Conservation (phyloP, 1,140 invertebrate species). For the Eriocheir sinensis region DNA sequence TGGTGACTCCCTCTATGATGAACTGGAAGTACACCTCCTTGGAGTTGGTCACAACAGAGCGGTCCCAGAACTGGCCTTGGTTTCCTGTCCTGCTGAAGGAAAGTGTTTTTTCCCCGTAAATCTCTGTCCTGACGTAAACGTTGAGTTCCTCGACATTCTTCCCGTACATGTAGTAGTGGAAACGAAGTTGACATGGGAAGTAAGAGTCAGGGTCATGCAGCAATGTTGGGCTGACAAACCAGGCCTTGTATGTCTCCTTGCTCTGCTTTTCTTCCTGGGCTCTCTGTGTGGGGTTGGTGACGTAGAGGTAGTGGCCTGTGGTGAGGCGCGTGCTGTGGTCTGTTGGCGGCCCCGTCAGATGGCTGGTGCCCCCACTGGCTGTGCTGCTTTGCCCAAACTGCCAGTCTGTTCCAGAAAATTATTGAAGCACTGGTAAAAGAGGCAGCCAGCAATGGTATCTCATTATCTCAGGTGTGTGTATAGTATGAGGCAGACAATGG, state of each 20-base stretch:
- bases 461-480: not conserved
- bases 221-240: slow-evolving; percentile 70
- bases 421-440: not conserved
- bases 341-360: slow-evolving; percentile 65
- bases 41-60: slow-evolving; percentile 48
- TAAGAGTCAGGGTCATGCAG: slow-evolving; percentile 10
- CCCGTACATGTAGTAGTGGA: slow-evolving; percentile 75
- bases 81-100: slow-evolving; percentile 64
- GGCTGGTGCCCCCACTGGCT: slow-evolving; percentile 30
- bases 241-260: slow-evolving; percentile 47
- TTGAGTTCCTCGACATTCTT: slow-evolving; percentile 60
- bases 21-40: slow-evolving; percentile 59
- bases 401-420: slow-evolving; percentile 46
- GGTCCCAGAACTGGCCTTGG: slow-evolving; percentile 75
- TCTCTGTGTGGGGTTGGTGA: not conserved
- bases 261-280: not conserved
- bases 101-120: slow-evolving; percentile 59
- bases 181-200: slow-evolving; percentile 62
- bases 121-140: slow-evolving; percentile 56
- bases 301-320: slow-evolving; percentile 65
- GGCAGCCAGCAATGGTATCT: not conserved
- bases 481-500: too few species aligned
- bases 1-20: slow-evolving; percentile 68
- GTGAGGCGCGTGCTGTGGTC: slow-evolving; percentile 66
- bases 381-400: not conserved